Evolutionary conservation across 2,797 vertebrate genomes (phyloP), one percentile per base, ranked within the genome.

Genomic region (Taeniopygia guttata): DNA sequence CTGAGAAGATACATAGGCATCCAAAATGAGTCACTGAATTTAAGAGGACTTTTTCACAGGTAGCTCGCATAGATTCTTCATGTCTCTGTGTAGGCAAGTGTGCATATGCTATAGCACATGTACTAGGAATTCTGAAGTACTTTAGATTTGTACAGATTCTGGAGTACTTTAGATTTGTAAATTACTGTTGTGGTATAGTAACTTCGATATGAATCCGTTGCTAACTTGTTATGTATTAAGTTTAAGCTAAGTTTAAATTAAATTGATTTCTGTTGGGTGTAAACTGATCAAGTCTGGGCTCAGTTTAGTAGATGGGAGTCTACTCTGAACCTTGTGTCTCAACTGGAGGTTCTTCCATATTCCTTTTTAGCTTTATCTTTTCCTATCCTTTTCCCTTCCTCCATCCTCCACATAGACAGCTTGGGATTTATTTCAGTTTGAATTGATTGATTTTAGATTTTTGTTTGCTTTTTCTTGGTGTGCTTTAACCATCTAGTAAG

Each of bases 241-340:
- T 23, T 67, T 45, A n/a, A 51, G 6, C 6, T 45, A 45, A n/a
- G 5, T 55, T 63, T 54, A n/a, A 38, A 4, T 30, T 59, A 52
- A 67, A 67, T 52, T 40, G 17, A 22, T 10, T 55, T 25, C 30
- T 42, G 4, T 55, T 62, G 11, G 5, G 48, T 29, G 6, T 18
- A 62, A 46, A 34, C 3, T 10, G 34, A 13, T 36, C 13, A 29
- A 62, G 9, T 21, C 42, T 49, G 22, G 21, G 30, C 9, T 68
- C 38, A 49, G 13, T 55, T 49, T 42, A 29, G 36, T 19, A 34
- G 30, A 48, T 0, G 0, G 12, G 17, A 32, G 2, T 36, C 30
- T 42, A 22, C 42, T 22, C 30, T 55, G 21, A 62, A 22, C 10
- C 9, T 42, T 48, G 17, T 48, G 14, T 36, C 21, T 42, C 42